Conservation (phyloP, 2,797 vertebrate genomes). For the Alectoris magna region DNA sequence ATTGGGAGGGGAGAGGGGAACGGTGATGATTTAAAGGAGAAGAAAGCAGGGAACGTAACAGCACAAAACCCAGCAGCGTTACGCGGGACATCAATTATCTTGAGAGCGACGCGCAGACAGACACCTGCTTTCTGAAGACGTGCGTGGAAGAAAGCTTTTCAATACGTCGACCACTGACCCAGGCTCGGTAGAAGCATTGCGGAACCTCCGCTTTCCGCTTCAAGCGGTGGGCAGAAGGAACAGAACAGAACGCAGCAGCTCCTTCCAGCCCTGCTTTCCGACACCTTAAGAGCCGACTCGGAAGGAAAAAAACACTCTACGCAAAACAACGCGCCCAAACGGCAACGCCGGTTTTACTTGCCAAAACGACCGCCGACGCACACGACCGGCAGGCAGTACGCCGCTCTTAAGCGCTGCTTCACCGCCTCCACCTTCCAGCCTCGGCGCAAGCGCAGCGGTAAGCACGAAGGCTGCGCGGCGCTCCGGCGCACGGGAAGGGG, state of each 20-base stretch:
- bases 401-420: background rate
- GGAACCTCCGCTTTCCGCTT: background rate
- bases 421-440: background rate
- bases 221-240: background rate
- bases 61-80: background rate
- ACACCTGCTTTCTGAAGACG: background rate
- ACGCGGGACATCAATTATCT: background rate
- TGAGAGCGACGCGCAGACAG: background rate
- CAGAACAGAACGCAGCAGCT: background rate
- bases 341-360: rapidly evolving
- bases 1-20: background rate
- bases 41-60: background rate
- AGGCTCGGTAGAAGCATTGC: rapidly evolving
- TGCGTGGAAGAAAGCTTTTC: rapidly evolving
- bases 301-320: background rate
- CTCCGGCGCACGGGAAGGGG: too few species aligned
- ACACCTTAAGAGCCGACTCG: rapidly evolving
- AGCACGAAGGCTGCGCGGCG: background rate
- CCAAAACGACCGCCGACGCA: background rate
- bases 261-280: background rate
- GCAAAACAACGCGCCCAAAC: rapidly evolving
- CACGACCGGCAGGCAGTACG: background rate
- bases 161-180: background rate
- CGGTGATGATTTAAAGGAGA: background rate
- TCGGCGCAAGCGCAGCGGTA: rapidly evolving